phyloP scores from a whole-genome alignment of 2,888 invertebrate genomes.

The Ophion costatus region DNA sequence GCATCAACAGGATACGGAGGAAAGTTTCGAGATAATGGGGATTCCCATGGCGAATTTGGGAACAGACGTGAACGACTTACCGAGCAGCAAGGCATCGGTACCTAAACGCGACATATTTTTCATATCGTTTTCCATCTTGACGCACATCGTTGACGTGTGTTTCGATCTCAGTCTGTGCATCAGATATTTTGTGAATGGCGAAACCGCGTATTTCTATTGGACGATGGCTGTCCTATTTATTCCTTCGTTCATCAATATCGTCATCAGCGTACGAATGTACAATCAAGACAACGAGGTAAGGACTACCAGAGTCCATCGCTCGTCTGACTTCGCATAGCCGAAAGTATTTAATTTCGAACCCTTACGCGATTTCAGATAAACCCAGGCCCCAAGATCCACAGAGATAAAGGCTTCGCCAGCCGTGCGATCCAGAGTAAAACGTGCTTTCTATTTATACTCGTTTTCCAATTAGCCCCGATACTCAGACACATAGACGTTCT shows the following conservation, averaged over 20 bases:
- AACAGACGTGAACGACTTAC: slow-evolving; percentile 76
- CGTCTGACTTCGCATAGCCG: not conserved
- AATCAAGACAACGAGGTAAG: slow-evolving; percentile 79
- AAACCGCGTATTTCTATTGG: slow-evolving; percentile 87
- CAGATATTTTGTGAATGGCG: slow-evolving; percentile 86
- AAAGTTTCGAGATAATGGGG: slow-evolving; percentile 65
- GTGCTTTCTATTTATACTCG: slow-evolving; percentile 78
- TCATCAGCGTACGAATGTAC: slow-evolving; percentile 90
- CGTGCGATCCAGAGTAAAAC: slow-evolving; percentile 60
- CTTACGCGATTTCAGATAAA: slow-evolving; percentile 67
- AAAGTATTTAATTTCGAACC: not conserved
- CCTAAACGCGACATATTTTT: slow-evolving; percentile 87
- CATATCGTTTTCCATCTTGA: slow-evolving; percentile 88
- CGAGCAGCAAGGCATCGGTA: slow-evolving; percentile 74
- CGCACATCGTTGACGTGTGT: slow-evolving; percentile 88
- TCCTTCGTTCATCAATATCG: slow-evolving; percentile 90
- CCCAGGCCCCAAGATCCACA: slow-evolving; percentile 52
- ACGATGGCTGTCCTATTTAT: slow-evolving; percentile 89
- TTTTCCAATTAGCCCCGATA: slow-evolving; percentile 90
- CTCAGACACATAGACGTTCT: slow-evolving; percentile 87
- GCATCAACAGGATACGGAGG: slow-evolving; percentile 40
- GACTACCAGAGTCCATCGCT: not conserved
- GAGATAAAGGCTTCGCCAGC: slow-evolving; percentile 49
- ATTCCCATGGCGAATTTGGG: slow-evolving; percentile 69
- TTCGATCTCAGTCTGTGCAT: slow-evolving; percentile 89